Evolutionary conservation across 2,797 vertebrate genomes (phyloP), one percentile per base, ranked within the genome.

Genomic region (Capromys pilorides): DNA sequence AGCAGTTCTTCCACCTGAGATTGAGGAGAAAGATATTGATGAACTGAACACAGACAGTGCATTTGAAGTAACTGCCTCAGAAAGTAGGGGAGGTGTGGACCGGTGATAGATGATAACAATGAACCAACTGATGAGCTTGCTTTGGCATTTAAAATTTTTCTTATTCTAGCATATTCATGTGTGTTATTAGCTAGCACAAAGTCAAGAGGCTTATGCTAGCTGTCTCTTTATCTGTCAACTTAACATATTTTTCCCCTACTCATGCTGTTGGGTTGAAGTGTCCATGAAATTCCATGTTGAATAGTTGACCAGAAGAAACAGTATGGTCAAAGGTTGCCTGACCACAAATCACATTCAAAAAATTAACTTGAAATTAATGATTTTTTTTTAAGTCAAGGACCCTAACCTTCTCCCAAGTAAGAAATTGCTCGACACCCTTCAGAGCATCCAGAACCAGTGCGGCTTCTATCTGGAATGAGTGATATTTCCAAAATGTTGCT

Each of bases 351-450:
- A 66, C 28, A 82, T 41, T 79, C 28, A 33, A 10, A 54, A 51
- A 21, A 1, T 54, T 9, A 31, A 41, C 28, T 24, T 86, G 28
- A 73, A 75, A 24, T 62, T 2, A 31, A 67, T 18, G 3, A 2
- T 73, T 78, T 5, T 18, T 5, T 18, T 2, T 78, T 18, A 94
- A 62, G 7, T 49, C 69, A 82, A 51, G 11, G 6, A 54, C 19
- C 3, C n/a, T 80, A 57, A 26, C 10, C 0, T 3, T 8, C 62
- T 75, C 26, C 24, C n/a, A 61, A 71, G 0, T 2, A 19, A 81
- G 28, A n/a, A 36, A 9, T 2, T 4, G 13, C 2, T 21, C 3
- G 4, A 26, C 3, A 1, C 33, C 2, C 31, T 75, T 10, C 5
- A 71, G 5, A 1, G 22, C 19, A 3, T 0, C 36, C 10, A 4